These are phyloP conservation scores for Nesometra sesokonis DNA, from an alignment of 35 echinoderm and acorn worm species.

Conservation along the genomic window DNA sequence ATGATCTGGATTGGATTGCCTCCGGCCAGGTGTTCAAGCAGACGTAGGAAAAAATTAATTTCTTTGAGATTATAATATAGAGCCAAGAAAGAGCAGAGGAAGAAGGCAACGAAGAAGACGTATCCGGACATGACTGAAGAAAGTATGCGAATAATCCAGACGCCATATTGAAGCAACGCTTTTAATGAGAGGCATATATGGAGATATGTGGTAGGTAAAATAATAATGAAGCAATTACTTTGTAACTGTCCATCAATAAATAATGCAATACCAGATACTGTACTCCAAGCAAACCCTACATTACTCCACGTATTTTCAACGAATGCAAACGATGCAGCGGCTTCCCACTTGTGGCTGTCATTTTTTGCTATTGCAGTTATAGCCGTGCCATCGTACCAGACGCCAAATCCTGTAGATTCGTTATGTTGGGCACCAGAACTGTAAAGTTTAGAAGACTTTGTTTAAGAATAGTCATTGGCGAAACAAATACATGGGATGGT, in stretches of 20 bases:
- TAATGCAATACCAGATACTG: slow-evolving; percentile 23
- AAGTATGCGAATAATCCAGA: not conserved
- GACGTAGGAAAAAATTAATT: no score
- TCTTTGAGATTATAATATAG: no score
- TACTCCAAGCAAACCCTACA: slow-evolving; percentile 51
- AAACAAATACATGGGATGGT: no score
- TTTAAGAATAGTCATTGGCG: no score
- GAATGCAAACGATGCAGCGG: slow-evolving; percentile 9
- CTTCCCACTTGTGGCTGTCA: slow-evolving; percentile 21
- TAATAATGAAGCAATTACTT: slow-evolving; percentile 31
- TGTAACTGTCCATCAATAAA: slow-evolving; percentile 47
- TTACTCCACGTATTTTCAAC: slow-evolving; percentile 50
- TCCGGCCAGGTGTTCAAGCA: no score
- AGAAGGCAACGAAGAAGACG: not conserved
- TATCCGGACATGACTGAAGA: not conserved
- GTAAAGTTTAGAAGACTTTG: not conserved
- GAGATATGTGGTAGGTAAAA: no score
- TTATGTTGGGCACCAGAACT: slow-evolving; percentile 67
- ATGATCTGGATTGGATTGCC: no score
- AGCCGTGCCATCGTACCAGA: slow-evolving; percentile 38
- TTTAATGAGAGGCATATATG: no score
- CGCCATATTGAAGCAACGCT: not conserved
- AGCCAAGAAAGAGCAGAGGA: not conserved
- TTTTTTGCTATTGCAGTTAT: slow-evolving; percentile 42
- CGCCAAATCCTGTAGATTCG: slow-evolving; percentile 50